Conservation (phyloP, 2,888 invertebrate genomes). For the Hypena proboscidalis region DNA sequence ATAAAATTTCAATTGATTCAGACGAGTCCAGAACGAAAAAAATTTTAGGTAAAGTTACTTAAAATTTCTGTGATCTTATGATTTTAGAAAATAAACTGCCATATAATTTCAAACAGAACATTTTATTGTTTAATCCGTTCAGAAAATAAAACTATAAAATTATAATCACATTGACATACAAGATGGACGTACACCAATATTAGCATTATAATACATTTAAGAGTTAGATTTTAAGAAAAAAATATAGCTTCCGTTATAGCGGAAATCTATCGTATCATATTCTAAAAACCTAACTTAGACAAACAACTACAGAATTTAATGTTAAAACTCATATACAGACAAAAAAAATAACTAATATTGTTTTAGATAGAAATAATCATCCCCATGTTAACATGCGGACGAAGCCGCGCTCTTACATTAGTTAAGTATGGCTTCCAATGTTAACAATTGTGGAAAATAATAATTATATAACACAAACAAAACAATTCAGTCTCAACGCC, state of each 20-base stretch:
- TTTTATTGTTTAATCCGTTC: slow-evolving; percentile 85
- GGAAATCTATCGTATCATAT: slow-evolving; percentile 67
- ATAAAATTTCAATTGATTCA: not conserved
- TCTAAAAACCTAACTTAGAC: slow-evolving; percentile 77
- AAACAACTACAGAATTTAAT: slow-evolving; percentile 73
- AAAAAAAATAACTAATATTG: slow-evolving; percentile 77
- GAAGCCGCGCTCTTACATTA: slow-evolving; percentile 56
- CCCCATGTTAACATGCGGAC: slow-evolving; percentile 58
- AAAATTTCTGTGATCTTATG: not conserved
- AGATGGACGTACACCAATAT: slow-evolving; percentile 84
- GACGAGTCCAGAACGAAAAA: too few species aligned
- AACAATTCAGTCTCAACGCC: slow-evolving; percentile 85
- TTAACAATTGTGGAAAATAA: slow-evolving; percentile 71
- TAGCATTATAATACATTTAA: slow-evolving; percentile 79
- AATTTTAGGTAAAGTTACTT: too few species aligned
- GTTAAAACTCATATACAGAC: slow-evolving; percentile 83
- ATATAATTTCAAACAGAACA: slow-evolving; percentile 83
- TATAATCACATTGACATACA: slow-evolving; percentile 84
- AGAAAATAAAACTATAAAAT: slow-evolving; percentile 74
- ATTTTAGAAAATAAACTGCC: slow-evolving; percentile 60
- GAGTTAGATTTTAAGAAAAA: slow-evolving; percentile 62
- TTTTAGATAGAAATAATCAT: slow-evolving; percentile 63
- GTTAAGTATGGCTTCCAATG: slow-evolving; percentile 55
- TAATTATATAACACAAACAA: slow-evolving; percentile 82
- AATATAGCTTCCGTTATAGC: slow-evolving; percentile 63